Evolutionary conservation across 1,140 invertebrate genomes (phyloP).

Genomic region (Zophobas morio): DNA sequence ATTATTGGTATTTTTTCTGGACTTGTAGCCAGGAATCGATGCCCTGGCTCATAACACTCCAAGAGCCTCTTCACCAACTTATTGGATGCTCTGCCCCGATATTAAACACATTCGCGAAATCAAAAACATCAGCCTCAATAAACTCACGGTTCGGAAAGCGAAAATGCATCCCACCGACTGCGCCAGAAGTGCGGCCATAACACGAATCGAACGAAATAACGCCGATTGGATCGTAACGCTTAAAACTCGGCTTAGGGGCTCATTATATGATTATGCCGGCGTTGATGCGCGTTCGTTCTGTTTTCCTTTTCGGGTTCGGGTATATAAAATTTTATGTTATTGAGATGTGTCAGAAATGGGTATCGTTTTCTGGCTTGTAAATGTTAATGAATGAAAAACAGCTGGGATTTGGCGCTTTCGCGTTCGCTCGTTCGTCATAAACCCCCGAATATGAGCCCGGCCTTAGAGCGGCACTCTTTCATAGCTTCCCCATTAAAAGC

Average conservation of each 20-base stretch:
- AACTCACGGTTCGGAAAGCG: too few species aligned
- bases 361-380: slow-evolving; percentile 36
- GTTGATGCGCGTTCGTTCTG: slow-evolving; percentile 26
- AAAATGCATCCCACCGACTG: too few species aligned
- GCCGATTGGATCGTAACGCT: not conserved
- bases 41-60: slow-evolving; percentile 14
- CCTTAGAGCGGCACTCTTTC: not conserved
- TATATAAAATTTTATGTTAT: slow-evolving; percentile 36
- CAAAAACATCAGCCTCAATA: too few species aligned
- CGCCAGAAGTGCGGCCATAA: not conserved
- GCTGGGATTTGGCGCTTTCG: slow-evolving; percentile 15
- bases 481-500: not conserved
- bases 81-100: slow-evolving; percentile 25
- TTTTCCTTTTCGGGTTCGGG: slow-evolving; percentile 30
- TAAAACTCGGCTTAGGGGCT: slow-evolving; percentile 15
- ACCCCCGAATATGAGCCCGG: not conserved
- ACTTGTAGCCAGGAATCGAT: not conserved
- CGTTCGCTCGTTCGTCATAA: not conserved
- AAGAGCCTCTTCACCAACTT: slow-evolving; percentile 2
- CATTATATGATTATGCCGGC: slow-evolving; percentile 22
- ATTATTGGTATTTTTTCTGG: slow-evolving; percentile 14
- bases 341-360: slow-evolving; percentile 39
- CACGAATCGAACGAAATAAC: not conserved
- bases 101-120: not conserved
- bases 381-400: slow-evolving; percentile 46